Conservation (phyloP, 2,888 invertebrate genomes). For the Atethmia centrago region DNA sequence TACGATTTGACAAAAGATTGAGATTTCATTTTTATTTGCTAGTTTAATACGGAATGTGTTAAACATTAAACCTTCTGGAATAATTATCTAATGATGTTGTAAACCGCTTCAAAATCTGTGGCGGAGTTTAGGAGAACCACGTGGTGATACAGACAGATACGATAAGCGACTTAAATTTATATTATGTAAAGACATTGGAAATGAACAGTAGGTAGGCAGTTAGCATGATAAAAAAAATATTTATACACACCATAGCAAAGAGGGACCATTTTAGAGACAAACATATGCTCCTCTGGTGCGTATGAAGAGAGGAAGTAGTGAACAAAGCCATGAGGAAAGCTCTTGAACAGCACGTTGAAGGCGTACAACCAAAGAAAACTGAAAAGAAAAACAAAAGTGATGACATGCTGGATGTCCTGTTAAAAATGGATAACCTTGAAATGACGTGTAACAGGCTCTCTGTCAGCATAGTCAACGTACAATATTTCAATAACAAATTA, state of each 20-base stretch:
- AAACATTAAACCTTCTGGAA: background rate
- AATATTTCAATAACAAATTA: no score
- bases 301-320: constrained; percentile 76
- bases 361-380: constrained; percentile 67
- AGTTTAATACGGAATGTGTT: background rate
- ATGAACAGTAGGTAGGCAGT: background rate
- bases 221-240: background rate
- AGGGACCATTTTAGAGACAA: constrained; percentile 77
- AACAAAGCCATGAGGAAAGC: constrained; percentile 72
- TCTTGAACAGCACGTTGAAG: constrained; percentile 69
- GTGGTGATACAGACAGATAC: background rate
- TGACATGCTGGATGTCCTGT: background rate
- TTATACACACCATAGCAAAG: constrained; percentile 69
- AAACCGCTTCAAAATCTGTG: background rate
- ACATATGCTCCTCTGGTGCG: constrained; percentile 75
- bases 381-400: constrained; percentile 11
- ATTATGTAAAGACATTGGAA: background rate
- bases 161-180: background rate
- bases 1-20: background rate
- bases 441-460: no score
- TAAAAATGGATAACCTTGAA: no score
- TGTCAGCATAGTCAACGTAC: no score
- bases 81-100: background rate
- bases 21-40: background rate
- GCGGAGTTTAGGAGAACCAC: background rate